These are phyloP conservation scores for Ochotona curzoniae DNA, from an alignment of 2,113 vertebrate genomes.

Conservation along the genomic window DNA sequence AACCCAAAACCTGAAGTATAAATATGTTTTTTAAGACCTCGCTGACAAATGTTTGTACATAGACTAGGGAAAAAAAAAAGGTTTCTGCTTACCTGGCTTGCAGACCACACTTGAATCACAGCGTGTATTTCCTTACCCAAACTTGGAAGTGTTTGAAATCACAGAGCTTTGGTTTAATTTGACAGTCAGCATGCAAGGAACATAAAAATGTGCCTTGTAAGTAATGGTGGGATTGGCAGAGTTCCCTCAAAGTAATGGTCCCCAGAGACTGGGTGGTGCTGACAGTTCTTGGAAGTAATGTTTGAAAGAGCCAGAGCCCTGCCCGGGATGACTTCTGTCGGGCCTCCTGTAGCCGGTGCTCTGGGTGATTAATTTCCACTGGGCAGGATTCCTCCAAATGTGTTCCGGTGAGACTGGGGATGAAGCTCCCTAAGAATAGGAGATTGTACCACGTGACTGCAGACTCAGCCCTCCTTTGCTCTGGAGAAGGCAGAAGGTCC, in stretches of 20 bases:
- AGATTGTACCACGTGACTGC: background rate
- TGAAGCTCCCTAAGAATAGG: background rate
- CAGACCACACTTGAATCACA: background rate
- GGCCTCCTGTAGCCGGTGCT: conserved; percentile 32
- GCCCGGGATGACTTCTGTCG: conserved; percentile 59
- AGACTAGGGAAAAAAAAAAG: background rate
- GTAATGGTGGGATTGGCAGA: conserved; percentile 66
- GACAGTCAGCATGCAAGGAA: conserved; percentile 64
- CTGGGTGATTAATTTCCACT: conserved; percentile 55
- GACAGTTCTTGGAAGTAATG: conserved; percentile 57
- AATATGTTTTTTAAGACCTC: conserved; percentile 10
- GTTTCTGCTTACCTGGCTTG: conserved; percentile 23
- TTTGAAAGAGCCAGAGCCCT: background rate
- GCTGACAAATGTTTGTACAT: background rate
- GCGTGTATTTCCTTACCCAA: background rate
- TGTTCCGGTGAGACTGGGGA: conserved; percentile 42
- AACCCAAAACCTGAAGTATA: background rate
- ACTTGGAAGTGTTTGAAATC: conserved; percentile 52
- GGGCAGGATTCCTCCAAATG: background rate
- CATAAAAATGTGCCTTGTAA: conserved; percentile 54
- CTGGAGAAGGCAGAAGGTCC: background rate
- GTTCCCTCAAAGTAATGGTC: conserved; percentile 61
- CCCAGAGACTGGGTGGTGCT: conserved; percentile 49
- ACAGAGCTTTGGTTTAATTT: conserved; percentile 63
- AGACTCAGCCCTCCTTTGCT: background rate